Evolutionary conservation across 2,113 vertebrate species (phyloP).

Genomic region (Cyprinodon tularosa): DNA sequence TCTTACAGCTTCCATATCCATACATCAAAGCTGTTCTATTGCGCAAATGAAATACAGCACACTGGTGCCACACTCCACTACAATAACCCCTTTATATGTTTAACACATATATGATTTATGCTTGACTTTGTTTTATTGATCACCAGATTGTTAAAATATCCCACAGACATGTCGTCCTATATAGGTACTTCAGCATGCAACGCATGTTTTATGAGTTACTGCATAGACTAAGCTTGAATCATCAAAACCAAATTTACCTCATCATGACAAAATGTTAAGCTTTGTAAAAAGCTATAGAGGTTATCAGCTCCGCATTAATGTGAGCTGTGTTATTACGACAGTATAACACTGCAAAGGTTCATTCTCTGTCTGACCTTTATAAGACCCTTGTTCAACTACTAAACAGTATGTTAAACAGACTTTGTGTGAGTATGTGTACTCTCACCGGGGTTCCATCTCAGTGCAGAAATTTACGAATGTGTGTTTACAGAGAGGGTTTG

Average conservation of each 20-base stretch:
- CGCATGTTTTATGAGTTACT: slow-evolving; percentile 4
- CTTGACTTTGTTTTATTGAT: slow-evolving; percentile 49
- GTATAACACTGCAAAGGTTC: slow-evolving; percentile 18
- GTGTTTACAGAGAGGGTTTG: slow-evolving; percentile 17
- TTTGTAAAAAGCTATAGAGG: slow-evolving; percentile 18
- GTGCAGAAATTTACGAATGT: slow-evolving; percentile 44
- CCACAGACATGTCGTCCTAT: slow-evolving; percentile 48
- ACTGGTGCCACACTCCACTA: slow-evolving; percentile 32
- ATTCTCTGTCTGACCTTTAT: slow-evolving; percentile 36
- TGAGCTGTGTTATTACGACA: slow-evolving; percentile 18
- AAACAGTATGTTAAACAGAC: slow-evolving; percentile 21
- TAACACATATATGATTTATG: slow-evolving; percentile 14
- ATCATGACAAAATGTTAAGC: neutral
- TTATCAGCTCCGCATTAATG: slow-evolving; percentile 20
- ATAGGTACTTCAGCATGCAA: slow-evolving; percentile 25
- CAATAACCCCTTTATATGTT: slow-evolving; percentile 31
- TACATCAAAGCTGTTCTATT: slow-evolving; percentile 41
- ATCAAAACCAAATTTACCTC: neutral
- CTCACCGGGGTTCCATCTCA: slow-evolving; percentile 37
- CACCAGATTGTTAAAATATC: slow-evolving; percentile 49
- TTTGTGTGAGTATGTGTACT: slow-evolving; percentile 15
- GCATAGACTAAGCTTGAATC: neutral
- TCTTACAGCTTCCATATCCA: slow-evolving; percentile 30
- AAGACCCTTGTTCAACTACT: neutral
- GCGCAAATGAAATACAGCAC: slow-evolving; percentile 48